These are phyloP conservation scores for Plemyria rubiginata DNA, from an alignment of 2,888 invertebrate species.

Conservation along the genomic window DNA sequence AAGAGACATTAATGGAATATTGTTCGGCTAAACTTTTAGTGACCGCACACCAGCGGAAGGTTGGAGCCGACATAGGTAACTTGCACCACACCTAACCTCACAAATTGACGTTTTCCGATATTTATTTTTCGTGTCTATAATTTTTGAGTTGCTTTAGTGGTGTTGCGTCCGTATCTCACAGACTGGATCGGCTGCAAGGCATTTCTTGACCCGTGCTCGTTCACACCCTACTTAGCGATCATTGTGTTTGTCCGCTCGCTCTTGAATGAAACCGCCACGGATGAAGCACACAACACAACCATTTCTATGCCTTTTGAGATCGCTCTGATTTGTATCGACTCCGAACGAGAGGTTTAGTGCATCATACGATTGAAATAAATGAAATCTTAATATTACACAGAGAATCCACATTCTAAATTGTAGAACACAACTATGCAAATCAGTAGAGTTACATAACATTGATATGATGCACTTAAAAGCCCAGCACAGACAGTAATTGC, in stretches of 20 bases:
- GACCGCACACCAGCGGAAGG: conserved; percentile 89
- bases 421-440: conserved; percentile 41
- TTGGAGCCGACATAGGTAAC: conserved; percentile 89
- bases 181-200: conserved; percentile 84
- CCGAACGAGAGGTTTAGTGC: conserved; percentile 75
- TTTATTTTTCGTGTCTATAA: conserved; percentile 83
- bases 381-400: conserved; percentile 47
- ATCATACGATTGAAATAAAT: conserved; percentile 73
- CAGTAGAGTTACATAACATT: conserved; percentile 54
- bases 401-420: conserved; percentile 44
- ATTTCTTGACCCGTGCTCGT: conserved; percentile 82
- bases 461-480: conserved; percentile 82
- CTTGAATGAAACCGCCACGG: conserved; percentile 75
- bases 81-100: conserved; percentile 85
- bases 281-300: conserved; percentile 79
- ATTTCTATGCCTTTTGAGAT: conserved; percentile 78
- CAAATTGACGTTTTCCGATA: conserved; percentile 82
- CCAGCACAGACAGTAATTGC: conserved; percentile 78
- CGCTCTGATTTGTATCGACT: conserved; percentile 72
- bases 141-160: conserved; percentile 85
- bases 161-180: conserved; percentile 84
- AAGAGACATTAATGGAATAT: conserved; percentile 80
- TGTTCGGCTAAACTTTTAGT: conserved; percentile 86
- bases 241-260: conserved; percentile 84
- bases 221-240: conserved; percentile 80